Evolutionary conservation across 2,797 vertebrate genomes (phyloP), one percentile per base, ranked within the genome.

Genomic region (Xerus rutilus): DNA sequence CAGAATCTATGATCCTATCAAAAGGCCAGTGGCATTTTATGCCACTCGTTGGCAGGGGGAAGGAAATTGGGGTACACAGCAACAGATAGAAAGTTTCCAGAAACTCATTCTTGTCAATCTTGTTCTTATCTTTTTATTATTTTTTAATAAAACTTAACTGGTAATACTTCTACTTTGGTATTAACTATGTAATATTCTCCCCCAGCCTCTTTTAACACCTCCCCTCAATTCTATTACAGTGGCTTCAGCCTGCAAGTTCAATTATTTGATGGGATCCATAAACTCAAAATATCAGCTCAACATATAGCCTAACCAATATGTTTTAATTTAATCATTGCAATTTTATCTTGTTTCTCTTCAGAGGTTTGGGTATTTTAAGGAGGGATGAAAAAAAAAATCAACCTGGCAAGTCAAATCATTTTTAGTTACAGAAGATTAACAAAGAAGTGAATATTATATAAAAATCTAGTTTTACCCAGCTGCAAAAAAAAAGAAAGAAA

Each of bases 321-420:
- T 79, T 85, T 84, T 49, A 67, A 94, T 7, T 72, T 57, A 49
- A 59, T 86, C 23, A 25, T 30, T 74, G 14, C 52, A 39, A 78
- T 83, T 81, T 89, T 70, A 62, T 39, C 39, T 79, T 79, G 43
- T 14, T 54, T 93, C 78, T 93, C 54, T 70, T 83, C 62, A 69
- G 35, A 96, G 10, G 3, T 54, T 59, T 20, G 47, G 5, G 0
- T 28, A 25, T 23, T 78, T 78, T 64, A 64, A 92, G 45, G 8
- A 83, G 3, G 1, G 17, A 10, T 47, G 20, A 14, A 3, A 30
- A 11, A 25, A 9, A 17, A 9, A 43, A 28, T 7, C 13, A 10
- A 45, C 15, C 35, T 2, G 20, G 65, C 21, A 82, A 88, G 69
- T 15, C 2, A 52, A 93, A 54, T 76, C 73, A 86, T 3, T 72